phyloP scores from a whole-genome alignment of 2,888 invertebrate species.

The Xestoiulus laeticollis region DNA sequence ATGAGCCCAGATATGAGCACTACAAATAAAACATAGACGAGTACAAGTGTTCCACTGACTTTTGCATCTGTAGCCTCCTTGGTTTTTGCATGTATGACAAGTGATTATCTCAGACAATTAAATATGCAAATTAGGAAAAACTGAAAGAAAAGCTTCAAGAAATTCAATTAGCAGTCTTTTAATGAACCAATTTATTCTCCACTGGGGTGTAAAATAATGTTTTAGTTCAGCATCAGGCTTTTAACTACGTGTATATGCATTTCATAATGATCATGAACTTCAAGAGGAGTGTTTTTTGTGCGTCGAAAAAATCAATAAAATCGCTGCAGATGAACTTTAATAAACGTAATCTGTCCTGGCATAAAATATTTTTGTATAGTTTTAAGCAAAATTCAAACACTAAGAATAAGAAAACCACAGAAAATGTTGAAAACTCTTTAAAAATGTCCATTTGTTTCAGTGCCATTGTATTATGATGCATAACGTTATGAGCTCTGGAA shows the following conservation, averaged over 20 bases:
- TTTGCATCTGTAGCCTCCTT: not conserved
- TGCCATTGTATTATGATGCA: too few species aligned
- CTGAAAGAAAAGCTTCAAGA: not conserved
- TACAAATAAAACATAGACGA: not conserved
- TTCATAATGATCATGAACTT: conserved; percentile 9
- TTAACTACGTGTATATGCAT: not conserved
- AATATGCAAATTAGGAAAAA: conserved; percentile 26
- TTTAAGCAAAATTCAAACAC: too few species aligned
- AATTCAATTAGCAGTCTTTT: not conserved
- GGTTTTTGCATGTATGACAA: not conserved
- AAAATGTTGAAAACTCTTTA: too few species aligned
- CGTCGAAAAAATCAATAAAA: not conserved
- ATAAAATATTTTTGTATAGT: not conserved
- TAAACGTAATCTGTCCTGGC: not conserved
- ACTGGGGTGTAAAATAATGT: not conserved
- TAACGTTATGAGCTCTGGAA: too few species aligned
- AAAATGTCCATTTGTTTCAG: too few species aligned
- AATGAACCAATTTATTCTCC: not conserved
- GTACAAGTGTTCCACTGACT: not conserved
- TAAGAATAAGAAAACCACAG: too few species aligned
- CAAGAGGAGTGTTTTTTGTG: not conserved
- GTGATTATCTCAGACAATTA: conserved; percentile 2
- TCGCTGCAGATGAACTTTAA: not conserved
- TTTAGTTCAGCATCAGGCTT: not conserved
- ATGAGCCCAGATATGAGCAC: not conserved